Evolutionary conservation across 2,113 vertebrate genomes (phyloP).

Genomic region (Cacatua alba): DNA sequence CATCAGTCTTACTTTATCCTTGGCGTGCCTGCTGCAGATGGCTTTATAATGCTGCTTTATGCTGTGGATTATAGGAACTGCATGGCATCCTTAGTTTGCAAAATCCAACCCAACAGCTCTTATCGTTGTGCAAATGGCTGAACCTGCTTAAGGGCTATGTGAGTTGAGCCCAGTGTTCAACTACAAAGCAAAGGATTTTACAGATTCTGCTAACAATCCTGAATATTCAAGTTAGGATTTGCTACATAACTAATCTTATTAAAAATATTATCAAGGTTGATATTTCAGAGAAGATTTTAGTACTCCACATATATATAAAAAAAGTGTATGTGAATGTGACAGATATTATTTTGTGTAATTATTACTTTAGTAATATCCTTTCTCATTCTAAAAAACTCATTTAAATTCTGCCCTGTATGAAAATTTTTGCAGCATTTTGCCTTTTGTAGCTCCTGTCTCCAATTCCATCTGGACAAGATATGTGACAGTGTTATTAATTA

Average conservation of each 20-base stretch:
- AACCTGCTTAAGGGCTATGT: background rate
- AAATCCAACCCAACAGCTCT: background rate
- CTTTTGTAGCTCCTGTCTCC: background rate
- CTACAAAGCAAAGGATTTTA: background rate
- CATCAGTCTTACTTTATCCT: background rate
- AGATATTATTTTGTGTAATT: background rate
- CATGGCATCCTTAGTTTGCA: background rate
- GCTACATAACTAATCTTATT: background rate
- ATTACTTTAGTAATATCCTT: background rate
- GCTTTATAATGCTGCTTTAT: background rate
- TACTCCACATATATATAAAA: background rate
- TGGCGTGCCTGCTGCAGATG: background rate
- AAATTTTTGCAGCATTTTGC: background rate
- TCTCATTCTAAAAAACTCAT: background rate
- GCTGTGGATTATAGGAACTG: background rate
- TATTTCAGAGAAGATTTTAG: background rate
- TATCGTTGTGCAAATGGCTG: background rate
- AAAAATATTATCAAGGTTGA: background rate
- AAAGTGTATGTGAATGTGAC: fast-evolving
- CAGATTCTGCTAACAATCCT: background rate
- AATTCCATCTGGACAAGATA: background rate
- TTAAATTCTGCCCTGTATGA: background rate
- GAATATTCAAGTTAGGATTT: background rate
- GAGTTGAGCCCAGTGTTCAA: background rate
- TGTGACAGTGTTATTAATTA: background rate